Base-by-base conservation (phyloP, 92 coral and sea anemone species). In the Parazoanthus swiftii region DNA sequence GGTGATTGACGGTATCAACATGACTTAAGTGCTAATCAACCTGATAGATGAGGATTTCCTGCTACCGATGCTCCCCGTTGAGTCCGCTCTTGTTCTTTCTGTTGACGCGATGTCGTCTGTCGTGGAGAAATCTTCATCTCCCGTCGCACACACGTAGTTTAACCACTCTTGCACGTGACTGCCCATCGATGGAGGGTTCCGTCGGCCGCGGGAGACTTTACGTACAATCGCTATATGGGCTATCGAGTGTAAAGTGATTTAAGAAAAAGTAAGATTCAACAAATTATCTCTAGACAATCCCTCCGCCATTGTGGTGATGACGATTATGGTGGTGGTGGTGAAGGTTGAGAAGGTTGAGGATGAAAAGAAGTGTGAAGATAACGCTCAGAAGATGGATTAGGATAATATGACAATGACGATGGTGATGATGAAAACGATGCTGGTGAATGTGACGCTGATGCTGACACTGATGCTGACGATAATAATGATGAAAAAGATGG, bases 161-260 rank as follows among this genome's bases (percentile, higher is more conserved):
- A 97, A 89, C 99, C 99, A 97, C 77, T 97, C 99, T 88, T 94
- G 93, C 56, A 95, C 99, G 37, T 93, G 93, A 77, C 99, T 97
- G 39, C 99, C 99, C 99, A 97, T 97, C 16, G 99, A 95, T 2
- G 99, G 99, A 56, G 99, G 99, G 86, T 95, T 97, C 39, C 99
- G 92, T 37, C 97, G 92, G 66, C 99, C 99, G 43, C 99, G 94
- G 16, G 98, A 90, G 25, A 97, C 99, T 85, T 97, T 97, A 56
- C 96, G 98, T 35, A 97, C 93, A 71, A 93, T 88, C 50, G 94
- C 98, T 79, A 95, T 92, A 82, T 95, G 93, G 44, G 94, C 99
- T 97, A 85, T 72, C 67, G 72, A 65, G 68, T 63, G 6, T 3
- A 6, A 58, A 18, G 14, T 63, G 25, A 9, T 18, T 18, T 21